Percentiles rank a stretch among this genome's conserved stretches.
Evolutionary conservation across 2,113 vertebrate genomes (phyloP).

Genomic region (Brienomyrus brachyistius): DNA sequence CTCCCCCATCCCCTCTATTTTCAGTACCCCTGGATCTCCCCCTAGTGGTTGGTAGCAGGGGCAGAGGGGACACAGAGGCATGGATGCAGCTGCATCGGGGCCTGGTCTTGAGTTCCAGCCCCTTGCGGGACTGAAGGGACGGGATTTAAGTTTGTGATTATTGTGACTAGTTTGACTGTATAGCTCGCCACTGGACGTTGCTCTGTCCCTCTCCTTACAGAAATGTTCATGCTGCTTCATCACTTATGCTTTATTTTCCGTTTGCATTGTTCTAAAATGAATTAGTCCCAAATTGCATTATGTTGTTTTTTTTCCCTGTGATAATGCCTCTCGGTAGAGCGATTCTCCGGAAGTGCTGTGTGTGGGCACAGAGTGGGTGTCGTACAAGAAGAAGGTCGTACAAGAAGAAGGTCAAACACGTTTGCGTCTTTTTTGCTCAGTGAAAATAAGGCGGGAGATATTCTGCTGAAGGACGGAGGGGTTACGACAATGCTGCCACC

Average conservation of each 20-base stretch:
- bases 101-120: not conserved
- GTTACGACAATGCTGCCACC: not conserved
- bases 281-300: not conserved
- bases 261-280: not conserved
- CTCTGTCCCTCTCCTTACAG: not conserved
- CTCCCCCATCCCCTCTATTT: not conserved
- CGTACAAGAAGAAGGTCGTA: not conserved
- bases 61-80: no score
- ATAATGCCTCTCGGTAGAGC: not conserved
- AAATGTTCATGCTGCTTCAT: not conserved
- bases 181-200: not conserved
- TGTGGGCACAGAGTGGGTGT: constrained; percentile 18
- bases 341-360: not conserved
- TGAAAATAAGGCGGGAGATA: not conserved
- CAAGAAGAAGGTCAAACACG: not conserved
- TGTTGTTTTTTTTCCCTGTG: not conserved
- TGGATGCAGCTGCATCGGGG: not conserved
- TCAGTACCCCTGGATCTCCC: not conserved
- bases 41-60: not conserved
- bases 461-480: not conserved
- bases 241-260: not conserved
- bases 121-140: not conserved
- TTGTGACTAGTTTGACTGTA: not conserved
- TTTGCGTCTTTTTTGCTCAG: constrained; percentile 12
- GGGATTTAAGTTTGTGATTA: not conserved